A percentile compares a stretch with the other conserved stretches of the same genome.
Evolutionary conservation across 2,113 vertebrate genomes (phyloP).

Genomic region (Prunella himalayana): DNA sequence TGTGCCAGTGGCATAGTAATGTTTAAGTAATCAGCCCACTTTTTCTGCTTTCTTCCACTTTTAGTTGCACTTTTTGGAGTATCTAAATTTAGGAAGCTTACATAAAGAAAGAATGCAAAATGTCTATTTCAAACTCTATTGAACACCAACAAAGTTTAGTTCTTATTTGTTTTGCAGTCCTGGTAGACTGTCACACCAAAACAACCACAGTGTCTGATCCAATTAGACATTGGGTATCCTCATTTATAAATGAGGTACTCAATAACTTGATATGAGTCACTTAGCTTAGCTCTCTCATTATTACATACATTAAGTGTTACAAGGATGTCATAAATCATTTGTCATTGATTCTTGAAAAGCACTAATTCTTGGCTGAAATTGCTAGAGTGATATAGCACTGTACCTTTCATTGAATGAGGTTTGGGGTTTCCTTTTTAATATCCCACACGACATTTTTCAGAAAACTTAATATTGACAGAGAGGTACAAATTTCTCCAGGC

Average conservation of each 20-base stretch:
- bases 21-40: background rate
- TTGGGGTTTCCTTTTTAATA: background rate
- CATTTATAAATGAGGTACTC: background rate
- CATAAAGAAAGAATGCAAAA: background rate
- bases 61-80: background rate
- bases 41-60: background rate
- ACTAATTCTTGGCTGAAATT: background rate
- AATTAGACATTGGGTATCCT: background rate
- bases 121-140: background rate
- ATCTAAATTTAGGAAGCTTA: background rate
- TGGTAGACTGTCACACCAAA: background rate
- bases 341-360: background rate
- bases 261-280: background rate
- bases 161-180: background rate
- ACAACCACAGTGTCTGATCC: rapidly evolving
- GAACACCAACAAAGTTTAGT: background rate
- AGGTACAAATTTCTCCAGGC: background rate
- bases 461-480: background rate
- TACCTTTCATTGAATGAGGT: background rate
- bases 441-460: background rate
- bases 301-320: background rate
- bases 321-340: background rate
- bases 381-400: background rate
- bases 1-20: background rate
- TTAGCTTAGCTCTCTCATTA: background rate